phyloP scores from a whole-genome alignment of 2,888 invertebrate species.

The Scaptomyza parva region DNA sequence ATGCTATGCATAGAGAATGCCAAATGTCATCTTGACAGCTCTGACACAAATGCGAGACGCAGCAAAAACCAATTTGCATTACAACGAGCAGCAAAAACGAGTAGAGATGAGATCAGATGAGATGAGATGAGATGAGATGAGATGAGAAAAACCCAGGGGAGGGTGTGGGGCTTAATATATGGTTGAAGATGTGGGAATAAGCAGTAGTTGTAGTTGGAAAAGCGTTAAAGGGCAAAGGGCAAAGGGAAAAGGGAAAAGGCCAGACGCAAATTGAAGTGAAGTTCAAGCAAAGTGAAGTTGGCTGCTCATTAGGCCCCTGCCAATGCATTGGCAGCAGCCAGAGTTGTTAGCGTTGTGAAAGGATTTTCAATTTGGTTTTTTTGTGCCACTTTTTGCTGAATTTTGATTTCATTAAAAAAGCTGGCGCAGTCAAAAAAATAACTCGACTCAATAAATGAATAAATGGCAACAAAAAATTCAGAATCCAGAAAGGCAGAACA shows the following conservation, averaged over 20 bases:
- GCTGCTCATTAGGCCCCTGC: slow-evolving; percentile 43
- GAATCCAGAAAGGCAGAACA: slow-evolving; percentile 15
- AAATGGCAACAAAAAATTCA: slow-evolving; percentile 17
- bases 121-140: background rate
- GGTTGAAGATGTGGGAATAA: background rate
- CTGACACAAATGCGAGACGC: slow-evolving; percentile 48
- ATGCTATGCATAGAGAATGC: slow-evolving; percentile 43
- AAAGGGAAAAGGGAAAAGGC: slow-evolving; percentile 1
- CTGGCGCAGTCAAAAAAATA: slow-evolving; percentile 16
- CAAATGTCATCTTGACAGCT: slow-evolving; percentile 58
- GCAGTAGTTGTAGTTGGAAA: background rate
- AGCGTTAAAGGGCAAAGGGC: slow-evolving; percentile 1
- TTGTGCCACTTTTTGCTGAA: slow-evolving; percentile 1
- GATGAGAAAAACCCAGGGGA: background rate
- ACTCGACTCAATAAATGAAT: slow-evolving; percentile 29
- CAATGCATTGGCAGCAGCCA: slow-evolving; percentile 26
- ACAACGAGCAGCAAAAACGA: slow-evolving; percentile 16
- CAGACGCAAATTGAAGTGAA: slow-evolving; percentile 25
- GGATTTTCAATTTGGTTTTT: background rate
- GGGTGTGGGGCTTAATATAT: background rate
- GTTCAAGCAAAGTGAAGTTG: slow-evolving; percentile 28
- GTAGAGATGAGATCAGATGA: background rate
- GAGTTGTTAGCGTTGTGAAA: slow-evolving; percentile 26
- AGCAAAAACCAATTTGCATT: slow-evolving; percentile 57
- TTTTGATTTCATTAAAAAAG: slow-evolving; percentile 65